Percentiles rank a stretch among this genome's conserved stretches.
phyloP scores from a whole-genome alignment of 2,888 invertebrate species.

The Pachydiplax longipennis region DNA sequence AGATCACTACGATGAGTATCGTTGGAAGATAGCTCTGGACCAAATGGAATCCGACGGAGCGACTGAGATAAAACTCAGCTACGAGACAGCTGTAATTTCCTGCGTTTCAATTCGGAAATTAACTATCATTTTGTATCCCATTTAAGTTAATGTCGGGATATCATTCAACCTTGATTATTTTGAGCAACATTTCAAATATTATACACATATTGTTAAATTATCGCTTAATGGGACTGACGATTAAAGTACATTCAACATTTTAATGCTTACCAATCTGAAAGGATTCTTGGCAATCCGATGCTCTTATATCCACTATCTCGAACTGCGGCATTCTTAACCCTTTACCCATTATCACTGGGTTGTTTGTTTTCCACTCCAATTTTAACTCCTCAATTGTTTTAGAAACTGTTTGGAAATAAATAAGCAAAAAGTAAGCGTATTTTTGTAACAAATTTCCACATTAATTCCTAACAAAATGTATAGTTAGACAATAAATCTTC shows the following conservation, averaged over 20 bases:
- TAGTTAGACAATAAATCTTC: too few relatives aligned
- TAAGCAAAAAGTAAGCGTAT: background rate
- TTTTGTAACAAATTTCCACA: background rate
- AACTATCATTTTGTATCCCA: background rate
- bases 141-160: background rate
- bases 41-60: constrained; percentile 64
- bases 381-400: constrained; percentile 61
- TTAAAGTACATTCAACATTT: background rate
- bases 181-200: background rate
- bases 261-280: constrained; percentile 59
- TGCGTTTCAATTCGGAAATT: constrained; percentile 50
- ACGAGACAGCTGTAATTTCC: constrained; percentile 65
- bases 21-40: constrained; percentile 67
- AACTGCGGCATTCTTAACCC: constrained; percentile 61
- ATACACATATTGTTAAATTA: background rate
- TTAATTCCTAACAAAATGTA: background rate
- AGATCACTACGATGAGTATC: constrained; percentile 65
- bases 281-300: constrained; percentile 60
- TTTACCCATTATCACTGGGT: constrained; percentile 60
- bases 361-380: constrained; percentile 58
- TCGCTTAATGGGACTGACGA: too few relatives aligned
- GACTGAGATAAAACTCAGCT: constrained; percentile 63
- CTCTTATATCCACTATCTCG: constrained; percentile 58
- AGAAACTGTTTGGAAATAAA: constrained; percentile 56
- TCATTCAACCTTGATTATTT: background rate